A percentile compares a stretch with the other conserved stretches of the same genome.
Conservation (phyloP, 23 tunicate genomes). For the Halocynthia aurantium region DNA sequence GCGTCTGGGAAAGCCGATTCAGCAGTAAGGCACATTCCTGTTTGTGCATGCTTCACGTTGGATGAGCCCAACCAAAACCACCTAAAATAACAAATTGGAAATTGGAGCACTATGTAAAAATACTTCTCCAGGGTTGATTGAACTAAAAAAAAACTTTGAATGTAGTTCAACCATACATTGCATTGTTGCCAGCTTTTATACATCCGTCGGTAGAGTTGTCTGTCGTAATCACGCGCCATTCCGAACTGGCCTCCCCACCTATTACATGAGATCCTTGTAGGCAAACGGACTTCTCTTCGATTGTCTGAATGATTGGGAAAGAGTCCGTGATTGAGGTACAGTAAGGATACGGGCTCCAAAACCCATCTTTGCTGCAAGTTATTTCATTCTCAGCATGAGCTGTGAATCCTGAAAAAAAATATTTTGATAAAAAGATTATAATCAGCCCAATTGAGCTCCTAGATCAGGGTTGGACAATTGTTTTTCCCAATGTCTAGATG, state of each 20-base stretch:
- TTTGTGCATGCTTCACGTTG: constrained; percentile 38
- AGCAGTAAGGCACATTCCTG: constrained; percentile 53
- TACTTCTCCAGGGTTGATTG: no score
- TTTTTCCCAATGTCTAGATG: no score
- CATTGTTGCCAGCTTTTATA: constrained; percentile 39
- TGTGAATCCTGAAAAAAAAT: constrained; percentile 34
- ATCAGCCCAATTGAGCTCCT: no score
- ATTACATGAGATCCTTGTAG: constrained; percentile 6
- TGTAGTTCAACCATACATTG: constrained; percentile 18
- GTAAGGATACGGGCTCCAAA: constrained; percentile 37
- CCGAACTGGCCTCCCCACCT: constrained; percentile 2
- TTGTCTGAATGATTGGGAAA: constrained; percentile 46
- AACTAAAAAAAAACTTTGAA: no score
- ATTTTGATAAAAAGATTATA: neutral
- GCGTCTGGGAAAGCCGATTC: constrained; percentile 17
- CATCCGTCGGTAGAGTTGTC: constrained; percentile 26
- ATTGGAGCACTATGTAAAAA: no score
- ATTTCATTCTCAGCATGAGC: constrained; percentile 25
- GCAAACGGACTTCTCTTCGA: constrained; percentile 25
- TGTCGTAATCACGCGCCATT: constrained; percentile 24
- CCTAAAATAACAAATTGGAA: constrained; percentile 8
- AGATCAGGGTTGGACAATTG: no score
- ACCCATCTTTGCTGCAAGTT: constrained; percentile 21
- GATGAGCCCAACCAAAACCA: constrained; percentile 36
- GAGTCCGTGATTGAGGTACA: constrained; percentile 18